Evolutionary conservation across 2,888 invertebrate genomes (phyloP).

Genomic region (Argyresthia goedartella): DNA sequence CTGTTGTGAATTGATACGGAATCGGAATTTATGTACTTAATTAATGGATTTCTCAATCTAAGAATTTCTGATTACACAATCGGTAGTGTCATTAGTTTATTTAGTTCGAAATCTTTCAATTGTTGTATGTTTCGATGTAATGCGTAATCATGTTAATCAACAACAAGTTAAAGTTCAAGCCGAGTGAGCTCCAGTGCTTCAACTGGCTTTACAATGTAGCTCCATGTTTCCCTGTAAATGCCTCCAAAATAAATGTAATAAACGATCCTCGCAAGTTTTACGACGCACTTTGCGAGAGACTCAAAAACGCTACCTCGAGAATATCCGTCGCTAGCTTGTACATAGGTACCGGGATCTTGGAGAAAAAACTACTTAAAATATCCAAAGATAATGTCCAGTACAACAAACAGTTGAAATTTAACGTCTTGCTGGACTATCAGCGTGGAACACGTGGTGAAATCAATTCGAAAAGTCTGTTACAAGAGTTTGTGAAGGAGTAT

Average conservation of each 20-base stretch:
- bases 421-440: conserved; percentile 88
- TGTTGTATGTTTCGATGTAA: too few species aligned
- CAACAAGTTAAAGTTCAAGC: conserved; percentile 42
- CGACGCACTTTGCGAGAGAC: conserved; percentile 76
- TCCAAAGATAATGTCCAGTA: conserved; percentile 72
- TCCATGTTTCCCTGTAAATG: conserved; percentile 78
- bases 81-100: too few species aligned
- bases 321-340: conserved; percentile 93
- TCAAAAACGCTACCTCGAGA: conserved; percentile 74
- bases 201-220: conserved; percentile 73
- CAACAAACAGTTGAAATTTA: conserved; percentile 74
- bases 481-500: conserved; percentile 76
- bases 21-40: too few species aligned
- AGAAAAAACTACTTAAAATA: conserved; percentile 80
- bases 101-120: too few species aligned
- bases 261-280: conserved; percentile 85
- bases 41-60: too few species aligned
- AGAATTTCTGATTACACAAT: too few species aligned
- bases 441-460: conserved; percentile 86
- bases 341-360: conserved; percentile 89
- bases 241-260: conserved; percentile 79
- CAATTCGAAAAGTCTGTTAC: conserved; percentile 84
- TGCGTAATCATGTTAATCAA: conserved; percentile 18
- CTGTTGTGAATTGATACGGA: too few species aligned
- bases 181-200: conserved; percentile 61